Percentiles rank a stretch among this genome's conserved stretches.
Evolutionary conservation across 2,113 vertebrate genomes (phyloP).

Genomic region (Lampris megalopsis): DNA sequence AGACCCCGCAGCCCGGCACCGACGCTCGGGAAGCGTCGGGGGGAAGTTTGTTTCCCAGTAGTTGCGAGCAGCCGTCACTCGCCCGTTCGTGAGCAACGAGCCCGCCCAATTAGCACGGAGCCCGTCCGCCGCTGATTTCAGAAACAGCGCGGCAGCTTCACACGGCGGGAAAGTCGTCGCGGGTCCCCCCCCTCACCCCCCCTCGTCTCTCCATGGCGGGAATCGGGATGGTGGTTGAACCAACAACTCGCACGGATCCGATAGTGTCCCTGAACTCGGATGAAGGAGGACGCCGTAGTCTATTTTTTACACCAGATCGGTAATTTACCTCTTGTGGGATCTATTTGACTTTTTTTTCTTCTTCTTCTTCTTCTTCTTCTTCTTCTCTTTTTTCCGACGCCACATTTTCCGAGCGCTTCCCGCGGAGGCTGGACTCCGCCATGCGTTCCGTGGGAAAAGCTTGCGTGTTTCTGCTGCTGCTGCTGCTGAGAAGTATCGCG

Average conservation of each 20-base stretch:
- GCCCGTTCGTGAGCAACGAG: not conserved
- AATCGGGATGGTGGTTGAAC: constrained; percentile 18
- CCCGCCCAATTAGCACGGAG: too few relatives aligned
- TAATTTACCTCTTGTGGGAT: constrained; percentile 41
- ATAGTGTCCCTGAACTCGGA: constrained; percentile 45
- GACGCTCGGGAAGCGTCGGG: too few relatives aligned
- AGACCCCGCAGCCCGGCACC: too few relatives aligned
- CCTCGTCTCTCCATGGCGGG: constrained; percentile 16
- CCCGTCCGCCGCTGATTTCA: too few relatives aligned
- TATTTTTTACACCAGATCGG: constrained; percentile 9
- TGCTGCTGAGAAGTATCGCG: constrained; percentile 72
- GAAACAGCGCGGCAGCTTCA: not conserved
- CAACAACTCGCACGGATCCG: constrained; percentile 38
- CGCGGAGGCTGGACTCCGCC: constrained; percentile 55
- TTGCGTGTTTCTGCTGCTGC: constrained; percentile 69
- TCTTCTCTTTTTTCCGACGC: not conserved
- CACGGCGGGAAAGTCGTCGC: constrained; percentile 2
- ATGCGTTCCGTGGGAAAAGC: constrained; percentile 74
- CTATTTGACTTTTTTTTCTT: not conserved
- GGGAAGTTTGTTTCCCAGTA: constrained; percentile 40
- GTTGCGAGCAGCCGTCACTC: constrained; percentile 28
- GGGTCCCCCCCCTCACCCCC: not conserved
- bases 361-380: too few relatives aligned
- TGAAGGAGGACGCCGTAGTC: constrained; percentile 9
- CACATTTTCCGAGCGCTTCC: constrained; percentile 51